Conservation (phyloP, 2,113 vertebrate species). For the Paradoxurus hermaphroditus region DNA sequence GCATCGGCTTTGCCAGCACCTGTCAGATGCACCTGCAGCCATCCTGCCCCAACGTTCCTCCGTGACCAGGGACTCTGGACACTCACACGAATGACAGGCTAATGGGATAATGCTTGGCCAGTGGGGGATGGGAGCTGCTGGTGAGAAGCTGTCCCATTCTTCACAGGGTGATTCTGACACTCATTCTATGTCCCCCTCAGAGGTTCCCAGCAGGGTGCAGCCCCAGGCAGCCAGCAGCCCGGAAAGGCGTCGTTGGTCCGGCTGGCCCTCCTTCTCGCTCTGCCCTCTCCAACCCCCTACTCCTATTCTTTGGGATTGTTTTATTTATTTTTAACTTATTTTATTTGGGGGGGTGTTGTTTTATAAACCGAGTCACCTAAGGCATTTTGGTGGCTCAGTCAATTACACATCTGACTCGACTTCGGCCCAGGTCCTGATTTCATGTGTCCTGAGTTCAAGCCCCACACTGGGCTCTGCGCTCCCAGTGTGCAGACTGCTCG, state of each 20-base stretch:
- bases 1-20: neutral
- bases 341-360: neutral
- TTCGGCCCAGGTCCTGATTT: no score
- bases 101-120: no score
- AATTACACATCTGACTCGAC: no score
- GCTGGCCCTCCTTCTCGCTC: neutral
- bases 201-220: fast-evolving
- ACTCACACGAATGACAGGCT: neutral
- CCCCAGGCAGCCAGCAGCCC: neutral
- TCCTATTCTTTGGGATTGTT: neutral
- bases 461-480: no score
- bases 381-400: no score
- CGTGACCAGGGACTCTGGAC: neutral
- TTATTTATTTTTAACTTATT: neutral
- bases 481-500: no score
- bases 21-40: neutral
- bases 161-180: neutral
- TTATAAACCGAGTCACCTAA: neutral
- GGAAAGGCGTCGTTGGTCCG: fast-evolving
- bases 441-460: no score
- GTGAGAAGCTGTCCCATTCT: neutral
- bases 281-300: neutral
- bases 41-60: neutral
- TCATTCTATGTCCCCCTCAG: neutral
- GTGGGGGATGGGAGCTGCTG: neutral